Base-by-base conservation (phyloP, 2,797 vertebrate genomes). In the Lindbergichthys nudifrons region DNA sequence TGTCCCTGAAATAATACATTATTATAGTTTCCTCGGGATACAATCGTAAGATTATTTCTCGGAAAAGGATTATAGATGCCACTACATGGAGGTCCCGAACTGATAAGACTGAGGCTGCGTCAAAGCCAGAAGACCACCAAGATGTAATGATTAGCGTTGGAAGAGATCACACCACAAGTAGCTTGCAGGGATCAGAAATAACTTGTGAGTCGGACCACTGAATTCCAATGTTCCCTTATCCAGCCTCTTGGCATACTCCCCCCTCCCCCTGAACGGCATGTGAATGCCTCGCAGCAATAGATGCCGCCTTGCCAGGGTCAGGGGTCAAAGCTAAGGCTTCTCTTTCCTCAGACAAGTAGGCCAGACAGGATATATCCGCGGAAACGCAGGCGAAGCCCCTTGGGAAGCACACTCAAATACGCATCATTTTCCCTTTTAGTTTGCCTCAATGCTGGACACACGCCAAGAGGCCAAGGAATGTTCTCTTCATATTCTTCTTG, bases 241-340 rank as follows among this genome's bases (percentile, higher is more conserved):
- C 89, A 85, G 86, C 85, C 87, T 87, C 81, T 77, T 87, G 79
- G 82, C 84, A 84, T 76, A 69, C 82, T 63, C 67, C 48, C 57
- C 65, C 62, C 62, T 45, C 71, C 84, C 75, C 82, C 80, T 60
- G 70, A 60, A 68, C 79, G 80, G 83, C 90, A 90, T 94, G 92
- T 94, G 92, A 94, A 94, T 88, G 92, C 91, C 92, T 93, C 13
- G 82, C 80, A 88, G 93, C 93, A 75, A 90, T 89, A 75, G 83
- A 86, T 92, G 91, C 87, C 57, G 87, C 75, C 86, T 90, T 62
- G 75, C 82, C 39, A 2, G 80, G 92, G 90, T 92, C 91, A 89
- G 73, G 66, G 93, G 92, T 93, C 90, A 92, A 83, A 88, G 80
- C 84, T 83, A 90, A 92, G 88, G 84, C 91, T 87, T 89, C 88